phyloP scores from a whole-genome alignment of 2,113 vertebrate species.

The Seriola rivoliana region DNA sequence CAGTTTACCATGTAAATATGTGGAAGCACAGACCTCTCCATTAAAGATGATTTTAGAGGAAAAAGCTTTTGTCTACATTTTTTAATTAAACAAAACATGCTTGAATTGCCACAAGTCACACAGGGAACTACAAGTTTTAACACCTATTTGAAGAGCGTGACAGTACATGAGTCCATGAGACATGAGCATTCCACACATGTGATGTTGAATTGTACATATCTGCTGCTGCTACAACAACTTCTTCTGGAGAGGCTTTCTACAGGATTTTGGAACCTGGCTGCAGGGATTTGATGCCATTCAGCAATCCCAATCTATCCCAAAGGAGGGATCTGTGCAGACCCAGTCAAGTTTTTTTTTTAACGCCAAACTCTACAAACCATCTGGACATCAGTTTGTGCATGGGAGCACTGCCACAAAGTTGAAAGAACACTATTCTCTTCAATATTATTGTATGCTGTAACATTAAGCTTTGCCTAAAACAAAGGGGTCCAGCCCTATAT shows the following conservation, averaged over 20 bases:
- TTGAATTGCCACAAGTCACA: too few relatives aligned
- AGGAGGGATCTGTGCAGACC: not conserved
- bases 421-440: not conserved
- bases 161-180: not conserved
- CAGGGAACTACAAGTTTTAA: too few relatives aligned
- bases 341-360: too few relatives aligned
- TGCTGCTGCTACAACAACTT: not conserved
- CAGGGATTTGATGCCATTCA: not conserved
- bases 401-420: not conserved
- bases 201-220: not conserved
- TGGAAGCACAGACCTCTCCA: conserved; percentile 45
- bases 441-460: not conserved
- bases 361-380: not conserved
- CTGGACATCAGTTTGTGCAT: not conserved
- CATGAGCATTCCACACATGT: not conserved
- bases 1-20: conserved; percentile 67
- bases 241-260: not conserved
- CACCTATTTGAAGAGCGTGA: not conserved
- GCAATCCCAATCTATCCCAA: not conserved
- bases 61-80: not conserved
- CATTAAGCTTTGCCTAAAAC: too few relatives aligned
- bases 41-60: conserved; percentile 72
- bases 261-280: too few relatives aligned
- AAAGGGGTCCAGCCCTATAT: too few relatives aligned
- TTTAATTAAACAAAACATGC: not conserved